A percentile compares a stretch with the other conserved stretches of the same genome.
Evolutionary conservation across 1,140 invertebrate species (phyloP).

Genomic region (Bombus impatiens): DNA sequence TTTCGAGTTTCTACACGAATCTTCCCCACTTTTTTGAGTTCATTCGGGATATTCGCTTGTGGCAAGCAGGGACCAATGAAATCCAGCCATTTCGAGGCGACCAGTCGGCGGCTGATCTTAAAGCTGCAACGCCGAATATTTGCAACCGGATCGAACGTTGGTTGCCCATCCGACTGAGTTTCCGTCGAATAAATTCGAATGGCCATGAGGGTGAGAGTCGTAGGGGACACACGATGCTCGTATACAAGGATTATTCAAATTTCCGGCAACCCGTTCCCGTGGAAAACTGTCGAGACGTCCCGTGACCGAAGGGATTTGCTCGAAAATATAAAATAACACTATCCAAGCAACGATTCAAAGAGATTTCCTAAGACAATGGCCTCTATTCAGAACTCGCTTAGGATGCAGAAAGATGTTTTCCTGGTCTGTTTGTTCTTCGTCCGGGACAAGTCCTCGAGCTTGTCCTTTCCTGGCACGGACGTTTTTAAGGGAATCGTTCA

Average conservation of each 20-base stretch:
- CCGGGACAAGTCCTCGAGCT: background rate
- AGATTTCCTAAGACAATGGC: conserved; percentile 26
- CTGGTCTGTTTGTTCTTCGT: background rate
- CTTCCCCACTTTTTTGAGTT: background rate
- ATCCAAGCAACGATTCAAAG: conserved; percentile 30
- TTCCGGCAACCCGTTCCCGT: conserved; percentile 30
- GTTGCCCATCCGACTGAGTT: background rate
- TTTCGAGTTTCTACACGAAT: background rate
- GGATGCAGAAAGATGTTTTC: conserved; percentile 39
- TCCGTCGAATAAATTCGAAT: conserved; percentile 58
- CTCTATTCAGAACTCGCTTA: conserved; percentile 25
- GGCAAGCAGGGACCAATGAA: background rate
- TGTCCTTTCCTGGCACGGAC: background rate
- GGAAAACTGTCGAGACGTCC: conserved; percentile 16
- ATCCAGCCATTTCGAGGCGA: conserved; percentile 4
- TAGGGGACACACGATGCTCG: background rate
- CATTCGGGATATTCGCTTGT: background rate
- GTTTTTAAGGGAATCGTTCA: background rate
- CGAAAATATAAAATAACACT: conserved; percentile 54
- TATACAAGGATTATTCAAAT: conserved; percentile 67
- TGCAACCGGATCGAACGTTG: conserved; percentile 14
- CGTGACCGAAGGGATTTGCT: conserved; percentile 9
- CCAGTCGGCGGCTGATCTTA: conserved; percentile 4
- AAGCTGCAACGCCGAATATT: conserved; percentile 37
- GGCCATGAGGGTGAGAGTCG: conserved; percentile 13